These are phyloP conservation scores for Onychorhynchus coronatus DNA, from an alignment of 2,113 vertebrate genomes.

Conservation along the genomic window DNA sequence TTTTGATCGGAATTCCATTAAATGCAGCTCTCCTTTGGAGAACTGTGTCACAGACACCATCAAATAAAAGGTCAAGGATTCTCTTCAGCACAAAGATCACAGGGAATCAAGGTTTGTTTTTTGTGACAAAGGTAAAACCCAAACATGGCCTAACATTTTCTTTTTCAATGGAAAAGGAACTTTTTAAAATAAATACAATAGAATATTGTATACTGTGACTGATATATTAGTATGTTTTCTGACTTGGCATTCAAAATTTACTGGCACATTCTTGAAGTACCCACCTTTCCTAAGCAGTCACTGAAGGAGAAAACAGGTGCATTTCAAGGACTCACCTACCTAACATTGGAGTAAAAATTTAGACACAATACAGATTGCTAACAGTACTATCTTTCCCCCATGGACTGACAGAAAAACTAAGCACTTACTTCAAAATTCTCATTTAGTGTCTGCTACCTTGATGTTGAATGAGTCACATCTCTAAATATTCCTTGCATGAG, in stretches of 20 bases:
- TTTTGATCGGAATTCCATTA: not conserved
- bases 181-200: not conserved
- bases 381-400: not conserved
- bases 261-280: not conserved
- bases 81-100: not conserved
- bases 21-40: not conserved
- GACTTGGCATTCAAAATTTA: not conserved
- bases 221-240: not conserved
- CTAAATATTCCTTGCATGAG: not conserved
- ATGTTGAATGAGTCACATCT: not conserved
- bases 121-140: not conserved
- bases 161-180: not conserved
- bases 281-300: not conserved
- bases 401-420: not conserved
- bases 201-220: not conserved
- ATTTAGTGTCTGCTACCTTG: not conserved
- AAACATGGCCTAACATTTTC: not conserved
- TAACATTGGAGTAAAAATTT: not conserved
- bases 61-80: not conserved
- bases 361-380: not conserved
- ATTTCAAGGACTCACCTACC: not conserved
- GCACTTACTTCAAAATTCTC: not conserved
- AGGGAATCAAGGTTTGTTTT: not conserved
- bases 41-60: not conserved
- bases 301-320: not conserved